Base-by-base conservation (phyloP, 1,140 invertebrate species). In the Procambarus clarkii region DNA sequence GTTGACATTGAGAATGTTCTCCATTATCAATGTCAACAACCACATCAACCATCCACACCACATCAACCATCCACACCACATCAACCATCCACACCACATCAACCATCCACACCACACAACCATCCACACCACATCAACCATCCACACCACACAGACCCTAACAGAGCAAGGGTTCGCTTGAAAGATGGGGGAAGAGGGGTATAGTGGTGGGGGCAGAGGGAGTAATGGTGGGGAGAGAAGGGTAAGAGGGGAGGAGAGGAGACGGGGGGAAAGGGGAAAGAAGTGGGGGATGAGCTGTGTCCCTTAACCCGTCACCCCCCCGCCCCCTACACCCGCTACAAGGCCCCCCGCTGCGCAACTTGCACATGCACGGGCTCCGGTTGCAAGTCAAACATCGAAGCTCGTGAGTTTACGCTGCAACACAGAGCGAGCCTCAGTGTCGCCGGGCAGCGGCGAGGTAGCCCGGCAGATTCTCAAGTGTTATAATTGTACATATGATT, bases 381-480 rank as follows among this genome's bases (percentile, higher is more conserved):
- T 86, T 86, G 50, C 85, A 86, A 76, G 34, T 24, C 85, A 86
- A 86, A 86, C 85, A 86, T 74, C 34, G 74, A 58, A n/a, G 85
- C 85, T 86, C 85, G 85, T 86, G 85, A 86, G 85, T 78, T 78
- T 86, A 86, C 74, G 85, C 48, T 58, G 85, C 85, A 86, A 50
- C 74, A 86, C 74, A 86, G 85, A 86, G 74, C 50, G 3, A 45
- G 71, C 48, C 76, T 86, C 48, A 86, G 85, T 58, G 85, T 76
- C 45, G 24, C 79, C 21, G 18, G 84, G 24, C 74, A n/a, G 54
- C 21, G 50, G 80, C 50, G 50, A 60, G 54, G 80, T 58, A 60
- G 54, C 50, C n/a, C 18, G 79, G n/a, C 54, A 60, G 54, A 60
- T 60, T 48, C 80, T 82, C 80, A 82, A 82, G 80, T 60, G 80